Conservation (phyloP, 2,113 vertebrate genomes). For the Camarhynchus parvulus region DNA sequence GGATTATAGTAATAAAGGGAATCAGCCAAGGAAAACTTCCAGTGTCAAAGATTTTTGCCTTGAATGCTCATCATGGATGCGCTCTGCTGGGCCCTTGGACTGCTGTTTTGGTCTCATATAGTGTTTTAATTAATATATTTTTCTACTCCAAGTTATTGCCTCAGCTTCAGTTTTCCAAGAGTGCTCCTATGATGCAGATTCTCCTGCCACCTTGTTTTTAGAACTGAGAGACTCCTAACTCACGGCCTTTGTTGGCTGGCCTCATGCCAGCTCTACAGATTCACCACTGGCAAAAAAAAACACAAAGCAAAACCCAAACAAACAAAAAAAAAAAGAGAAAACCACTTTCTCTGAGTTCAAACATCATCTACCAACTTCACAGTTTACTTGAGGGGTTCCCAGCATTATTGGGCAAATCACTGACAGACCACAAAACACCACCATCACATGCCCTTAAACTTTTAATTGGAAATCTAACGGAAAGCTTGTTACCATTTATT, state of each 20-base stretch:
- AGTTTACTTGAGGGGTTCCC: neutral
- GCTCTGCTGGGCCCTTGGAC: neutral
- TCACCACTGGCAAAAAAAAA: neutral
- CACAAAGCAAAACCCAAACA: neutral
- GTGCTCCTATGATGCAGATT: neutral
- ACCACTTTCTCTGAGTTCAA: neutral
- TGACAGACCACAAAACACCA: neutral
- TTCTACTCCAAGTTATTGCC: neutral
- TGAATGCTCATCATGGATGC: neutral
- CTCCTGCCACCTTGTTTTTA: neutral
- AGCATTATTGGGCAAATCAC: neutral
- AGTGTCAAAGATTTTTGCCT: neutral
- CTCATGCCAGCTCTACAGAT: neutral
- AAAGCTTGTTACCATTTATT: neutral
- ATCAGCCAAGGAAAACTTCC: neutral
- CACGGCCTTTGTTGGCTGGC: neutral
- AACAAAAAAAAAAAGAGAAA: neutral
- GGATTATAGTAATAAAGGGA: neutral
- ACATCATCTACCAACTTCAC: neutral
- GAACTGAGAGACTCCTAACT: neutral
- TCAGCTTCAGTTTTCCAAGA: neutral
- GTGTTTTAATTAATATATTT: neutral
- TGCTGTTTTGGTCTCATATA: neutral
- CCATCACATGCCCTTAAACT: neutral
- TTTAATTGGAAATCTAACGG: neutral